Evolutionary conservation across 2,113 vertebrate species (phyloP).

Genomic region (Megaleporinus macrocephalus): DNA sequence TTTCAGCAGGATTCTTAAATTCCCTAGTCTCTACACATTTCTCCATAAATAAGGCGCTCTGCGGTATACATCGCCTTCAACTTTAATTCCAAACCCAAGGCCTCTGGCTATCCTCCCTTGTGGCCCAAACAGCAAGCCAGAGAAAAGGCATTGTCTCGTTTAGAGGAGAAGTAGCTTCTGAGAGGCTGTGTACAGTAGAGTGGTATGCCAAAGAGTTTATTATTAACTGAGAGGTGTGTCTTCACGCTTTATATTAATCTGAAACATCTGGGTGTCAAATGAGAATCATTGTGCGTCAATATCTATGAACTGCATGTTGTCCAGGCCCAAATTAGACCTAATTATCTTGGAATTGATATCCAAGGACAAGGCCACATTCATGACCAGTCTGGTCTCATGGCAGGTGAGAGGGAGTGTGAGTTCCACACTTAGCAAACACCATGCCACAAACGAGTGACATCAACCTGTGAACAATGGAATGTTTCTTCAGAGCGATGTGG

Average conservation of each 20-base stretch:
- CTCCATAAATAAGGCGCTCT: constrained; percentile 6
- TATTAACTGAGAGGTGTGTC: constrained; percentile 19
- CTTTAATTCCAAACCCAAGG: constrained; percentile 15
- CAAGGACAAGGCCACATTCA: constrained; percentile 34
- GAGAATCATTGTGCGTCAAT: constrained; percentile 19
- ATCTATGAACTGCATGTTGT: constrained; percentile 30
- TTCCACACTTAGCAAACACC: constrained; percentile 20
- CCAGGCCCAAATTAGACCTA: not conserved
- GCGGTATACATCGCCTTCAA: constrained; percentile 6
- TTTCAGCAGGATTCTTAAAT: constrained; percentile 23
- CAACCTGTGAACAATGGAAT: constrained; percentile 43
- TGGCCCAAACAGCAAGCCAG: not conserved
- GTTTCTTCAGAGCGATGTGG: constrained; percentile 34
- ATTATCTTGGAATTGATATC: not conserved
- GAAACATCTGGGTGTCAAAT: constrained; percentile 25
- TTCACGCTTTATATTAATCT: constrained; percentile 27
- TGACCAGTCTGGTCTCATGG: constrained; percentile 10
- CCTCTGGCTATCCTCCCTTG: not conserved
- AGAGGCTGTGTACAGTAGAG: not conserved
- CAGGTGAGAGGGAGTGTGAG: constrained; percentile 13
- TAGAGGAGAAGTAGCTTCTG: not conserved
- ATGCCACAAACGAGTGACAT: constrained; percentile 19
- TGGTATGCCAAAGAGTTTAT: constrained; percentile 13
- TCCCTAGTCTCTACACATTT: constrained; percentile 20
- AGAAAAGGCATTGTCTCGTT: not conserved